Conservation (phyloP, 1,140 invertebrate genomes). For the Orius insidiosus region DNA sequence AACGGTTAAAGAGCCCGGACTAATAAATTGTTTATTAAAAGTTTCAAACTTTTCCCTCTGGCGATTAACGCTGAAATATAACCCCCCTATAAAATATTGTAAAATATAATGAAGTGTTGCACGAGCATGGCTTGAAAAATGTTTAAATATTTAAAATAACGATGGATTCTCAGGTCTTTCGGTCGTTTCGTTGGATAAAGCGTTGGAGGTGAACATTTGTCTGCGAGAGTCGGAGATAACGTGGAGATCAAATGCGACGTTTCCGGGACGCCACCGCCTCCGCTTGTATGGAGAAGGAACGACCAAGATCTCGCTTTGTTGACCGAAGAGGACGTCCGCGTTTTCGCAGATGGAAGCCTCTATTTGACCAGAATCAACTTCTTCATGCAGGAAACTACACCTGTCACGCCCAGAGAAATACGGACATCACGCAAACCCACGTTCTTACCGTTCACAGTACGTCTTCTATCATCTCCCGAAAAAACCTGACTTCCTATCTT, state of each 20-base stretch:
- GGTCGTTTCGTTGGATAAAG: constrained; percentile 53
- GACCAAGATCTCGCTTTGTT: constrained; percentile 43
- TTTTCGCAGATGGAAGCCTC: constrained; percentile 54
- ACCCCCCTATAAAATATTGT: not conserved
- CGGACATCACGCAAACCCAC: constrained; percentile 58
- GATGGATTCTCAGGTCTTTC: constrained; percentile 39
- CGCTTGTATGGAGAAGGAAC: constrained; percentile 55
- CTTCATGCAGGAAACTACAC: constrained; percentile 67
- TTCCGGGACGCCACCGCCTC: constrained; percentile 46
- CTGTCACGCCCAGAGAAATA: constrained; percentile 56
- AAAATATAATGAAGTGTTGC: not conserved
- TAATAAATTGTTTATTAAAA: not conserved
- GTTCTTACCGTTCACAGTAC: constrained; percentile 58
- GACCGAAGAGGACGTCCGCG: constrained; percentile 42
- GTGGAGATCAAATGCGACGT: constrained; percentile 67
- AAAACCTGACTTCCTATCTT: not conserved
- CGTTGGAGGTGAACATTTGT: constrained; percentile 49
- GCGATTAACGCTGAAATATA: not conserved
- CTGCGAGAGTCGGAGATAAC: constrained; percentile 54
- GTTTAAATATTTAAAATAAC: too few species aligned
- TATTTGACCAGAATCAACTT: constrained; percentile 58
- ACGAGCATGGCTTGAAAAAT: not conserved
- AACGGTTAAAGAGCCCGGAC: too few species aligned
- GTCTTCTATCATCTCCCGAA: too few species aligned
- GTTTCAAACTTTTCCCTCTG: not conserved